Evolutionary conservation across 2,113 vertebrate genomes (phyloP).

Genomic region (Dinomys branickii): DNA sequence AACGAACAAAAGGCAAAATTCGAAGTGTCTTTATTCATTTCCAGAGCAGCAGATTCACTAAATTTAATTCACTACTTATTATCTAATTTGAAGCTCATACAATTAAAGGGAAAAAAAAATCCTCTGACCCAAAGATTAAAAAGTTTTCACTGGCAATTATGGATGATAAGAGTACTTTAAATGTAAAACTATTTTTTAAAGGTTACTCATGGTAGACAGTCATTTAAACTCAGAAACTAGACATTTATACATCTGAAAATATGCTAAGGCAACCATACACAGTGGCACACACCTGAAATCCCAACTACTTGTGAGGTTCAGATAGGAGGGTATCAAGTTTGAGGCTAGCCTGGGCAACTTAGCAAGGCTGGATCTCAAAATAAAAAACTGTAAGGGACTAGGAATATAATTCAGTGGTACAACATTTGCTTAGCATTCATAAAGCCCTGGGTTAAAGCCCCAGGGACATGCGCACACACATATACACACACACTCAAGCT

Average conservation of each 20-base stretch:
- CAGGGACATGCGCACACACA: not conserved
- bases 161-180: not conserved
- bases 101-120: not conserved
- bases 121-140: not conserved
- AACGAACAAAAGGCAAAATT: slow-evolving; percentile 26
- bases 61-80: slow-evolving; percentile 9
- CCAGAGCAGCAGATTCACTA: not conserved
- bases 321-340: not conserved
- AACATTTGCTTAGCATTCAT: not conserved
- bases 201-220: not conserved
- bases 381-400: not conserved
- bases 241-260: not conserved
- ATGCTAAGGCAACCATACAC: not conserved
- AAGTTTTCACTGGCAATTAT: not conserved
- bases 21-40: not conserved
- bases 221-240: slow-evolving; percentile 4
- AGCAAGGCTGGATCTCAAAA: not conserved
- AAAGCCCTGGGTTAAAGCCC: not conserved
- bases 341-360: not conserved
- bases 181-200: not conserved
- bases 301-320: not conserved
- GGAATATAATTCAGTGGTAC: not conserved
- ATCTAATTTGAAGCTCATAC: not conserved
- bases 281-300: not conserved
- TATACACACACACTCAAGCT: not conserved